Conservation (phyloP, 2,888 invertebrate genomes). For the Heliconius ethilla region DNA sequence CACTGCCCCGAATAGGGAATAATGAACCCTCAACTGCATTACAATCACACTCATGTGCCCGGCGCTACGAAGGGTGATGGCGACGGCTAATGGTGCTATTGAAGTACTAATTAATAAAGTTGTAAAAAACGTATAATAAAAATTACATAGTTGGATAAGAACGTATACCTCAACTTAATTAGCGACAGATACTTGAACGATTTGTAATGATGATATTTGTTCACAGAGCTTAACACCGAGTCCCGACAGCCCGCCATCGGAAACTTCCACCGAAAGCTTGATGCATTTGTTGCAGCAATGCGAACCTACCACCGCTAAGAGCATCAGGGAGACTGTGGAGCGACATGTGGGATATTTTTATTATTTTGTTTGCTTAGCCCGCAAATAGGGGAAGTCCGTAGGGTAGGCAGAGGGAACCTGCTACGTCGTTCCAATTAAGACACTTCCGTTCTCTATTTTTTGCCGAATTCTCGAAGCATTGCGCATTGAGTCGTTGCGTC, state of each 20-base stretch:
- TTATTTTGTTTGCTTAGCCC: not conserved
- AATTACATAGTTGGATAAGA: too few relatives aligned
- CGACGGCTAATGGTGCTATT: too few relatives aligned
- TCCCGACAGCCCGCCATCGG: slow-evolving; percentile 83
- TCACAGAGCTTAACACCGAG: slow-evolving; percentile 78
- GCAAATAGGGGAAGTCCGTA: not conserved
- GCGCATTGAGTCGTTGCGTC: not conserved
- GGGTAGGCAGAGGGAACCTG: not conserved
- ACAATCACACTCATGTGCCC: too few relatives aligned
- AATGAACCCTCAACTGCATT: too few relatives aligned
- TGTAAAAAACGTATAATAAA: too few relatives aligned
- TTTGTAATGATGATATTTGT: slow-evolving; percentile 5
- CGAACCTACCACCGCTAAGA: slow-evolving; percentile 84
- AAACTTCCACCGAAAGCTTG: slow-evolving; percentile 83
- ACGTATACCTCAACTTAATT: too few relatives aligned
- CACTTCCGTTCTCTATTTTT: not conserved
- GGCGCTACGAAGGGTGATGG: too few relatives aligned
- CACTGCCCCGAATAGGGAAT: too few relatives aligned
- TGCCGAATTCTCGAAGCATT: not conserved
- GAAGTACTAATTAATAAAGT: too few relatives aligned
- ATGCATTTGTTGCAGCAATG: slow-evolving; percentile 85
- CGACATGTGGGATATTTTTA: slow-evolving; percentile 84
- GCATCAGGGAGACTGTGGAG: slow-evolving; percentile 85
- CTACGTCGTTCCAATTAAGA: not conserved
- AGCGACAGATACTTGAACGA: too few relatives aligned